A percentile compares a stretch with the other conserved stretches of the same genome.
These are phyloP conservation scores for Corythoichthys intestinalis DNA, from an alignment of 2,113 vertebrate species.

Conservation along the genomic window DNA sequence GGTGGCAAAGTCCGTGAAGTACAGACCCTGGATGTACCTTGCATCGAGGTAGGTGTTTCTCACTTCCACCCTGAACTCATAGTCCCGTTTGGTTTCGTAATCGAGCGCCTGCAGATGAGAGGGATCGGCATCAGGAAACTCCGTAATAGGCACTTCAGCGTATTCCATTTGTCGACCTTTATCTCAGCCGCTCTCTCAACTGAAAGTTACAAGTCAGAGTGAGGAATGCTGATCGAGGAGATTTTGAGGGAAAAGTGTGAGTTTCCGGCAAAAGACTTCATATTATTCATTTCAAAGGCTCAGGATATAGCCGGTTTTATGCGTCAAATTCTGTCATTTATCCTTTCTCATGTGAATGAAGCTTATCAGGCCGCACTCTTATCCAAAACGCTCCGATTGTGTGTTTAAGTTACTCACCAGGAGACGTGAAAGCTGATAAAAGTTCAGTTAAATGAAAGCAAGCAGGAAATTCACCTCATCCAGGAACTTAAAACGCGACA, in stretches of 20 bases:
- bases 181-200: conserved; percentile 44
- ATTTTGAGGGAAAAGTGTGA: conserved; percentile 29
- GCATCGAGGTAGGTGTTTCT: conserved; percentile 85
- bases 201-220: conserved; percentile 47
- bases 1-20: conserved; percentile 88
- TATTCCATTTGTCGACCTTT: conserved; percentile 53
- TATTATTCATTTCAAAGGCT: conserved; percentile 51
- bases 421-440: background rate
- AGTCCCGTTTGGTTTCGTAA: conserved; percentile 87
- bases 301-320: conserved; percentile 38
- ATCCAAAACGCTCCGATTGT: conserved; percentile 35
- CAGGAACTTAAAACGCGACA: background rate
- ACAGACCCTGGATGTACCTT: conserved; percentile 82
- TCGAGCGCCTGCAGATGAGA: conserved; percentile 80
- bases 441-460: conserved; percentile 27
- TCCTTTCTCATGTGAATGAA: conserved; percentile 24
- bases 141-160: conserved; percentile 37
- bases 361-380: conserved; percentile 32
- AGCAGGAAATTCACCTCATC: background rate
- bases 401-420: conserved; percentile 18
- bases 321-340: conserved; percentile 21
- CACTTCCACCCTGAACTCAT: conserved; percentile 88
- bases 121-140: conserved; percentile 30
- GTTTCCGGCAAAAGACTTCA: conserved; percentile 31
- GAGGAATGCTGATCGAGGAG: conserved; percentile 38